Conservation (phyloP, 2,797 vertebrate genomes). For the Muscicapa striata region DNA sequence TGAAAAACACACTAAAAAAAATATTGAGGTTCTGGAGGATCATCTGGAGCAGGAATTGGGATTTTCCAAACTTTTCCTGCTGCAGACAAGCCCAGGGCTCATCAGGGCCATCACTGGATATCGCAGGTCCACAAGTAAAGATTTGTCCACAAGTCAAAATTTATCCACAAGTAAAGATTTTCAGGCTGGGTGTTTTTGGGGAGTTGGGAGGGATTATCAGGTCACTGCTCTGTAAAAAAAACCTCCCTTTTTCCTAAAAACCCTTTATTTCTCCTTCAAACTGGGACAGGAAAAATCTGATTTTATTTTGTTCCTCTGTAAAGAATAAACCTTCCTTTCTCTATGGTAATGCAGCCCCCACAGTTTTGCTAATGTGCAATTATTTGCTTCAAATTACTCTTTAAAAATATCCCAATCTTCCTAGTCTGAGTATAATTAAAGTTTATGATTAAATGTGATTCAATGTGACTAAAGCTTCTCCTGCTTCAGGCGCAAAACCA, state of each 20-base stretch:
- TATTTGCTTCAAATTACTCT: neutral
- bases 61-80: neutral
- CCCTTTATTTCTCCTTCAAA: neutral
- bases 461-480: neutral
- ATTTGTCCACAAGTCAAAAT: fast-evolving
- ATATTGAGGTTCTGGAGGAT: fast-evolving
- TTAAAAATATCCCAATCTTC: neutral
- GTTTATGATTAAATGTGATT: neutral
- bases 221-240: neutral
- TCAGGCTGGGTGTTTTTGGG: fast-evolving
- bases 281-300: neutral
- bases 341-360: neutral
- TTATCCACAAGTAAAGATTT: fast-evolving
- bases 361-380: neutral
- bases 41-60: neutral
- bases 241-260: neutral
- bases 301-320: fast-evolving
- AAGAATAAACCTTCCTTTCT: neutral
- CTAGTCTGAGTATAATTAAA: neutral
- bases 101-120: fast-evolving
- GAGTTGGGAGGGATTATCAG: neutral
- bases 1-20: neutral
- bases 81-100: neutral
- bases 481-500: neutral
- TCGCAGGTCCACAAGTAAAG: neutral